Base-by-base conservation (phyloP, 2,888 invertebrate genomes). In the Dryocosmus kuriphilus region DNA sequence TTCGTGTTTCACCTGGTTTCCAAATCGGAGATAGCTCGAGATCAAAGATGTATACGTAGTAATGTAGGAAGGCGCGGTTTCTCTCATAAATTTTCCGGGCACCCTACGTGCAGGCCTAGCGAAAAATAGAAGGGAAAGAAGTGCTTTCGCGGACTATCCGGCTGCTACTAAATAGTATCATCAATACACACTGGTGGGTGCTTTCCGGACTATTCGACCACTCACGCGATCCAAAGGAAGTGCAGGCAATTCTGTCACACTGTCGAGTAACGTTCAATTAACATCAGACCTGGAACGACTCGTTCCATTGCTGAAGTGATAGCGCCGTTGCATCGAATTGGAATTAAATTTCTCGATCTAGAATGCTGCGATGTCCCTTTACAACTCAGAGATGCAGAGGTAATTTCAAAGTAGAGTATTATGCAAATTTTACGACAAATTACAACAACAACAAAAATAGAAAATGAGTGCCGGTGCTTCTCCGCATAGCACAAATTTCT, bases 211-310 rank as follows among this genome's bases (percentile, higher is more conserved):
- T 67, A 67, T 67, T 71, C 51, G 51, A 32, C 71, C 27, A 71
- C 71, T 71, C 71, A 71, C 71, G 71, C 71, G 71, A 71, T 71
- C 51, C 51, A 30, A 22, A 51, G 71, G 71, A 71, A 71, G 71
- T 46, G 30, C 71, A 71, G 71, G 71, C 71, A 71, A 71, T 71
- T 46, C 71, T 71, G 71, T 71, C 71, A 71, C 71, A 71, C 51
- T 71, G 32, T n/a, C 71, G 71, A 51, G 51, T 71, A 71, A 27
- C 71, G 71, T 71, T 71, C 71, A 71, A 71, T 71, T 71, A 71
- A 71, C 51, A 71, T 71, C 71, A 71, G 71, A 71, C 8, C 71
- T 71, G 51, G 32, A 46, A 51, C 30, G 71, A 71, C 71, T 71
- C 22, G 71, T 71, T 71, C 11, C 51, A 67, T 19, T 46, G 41